Evolutionary conservation across 2,113 vertebrate genomes (phyloP).

Genomic region (Sialia sialis): DNA sequence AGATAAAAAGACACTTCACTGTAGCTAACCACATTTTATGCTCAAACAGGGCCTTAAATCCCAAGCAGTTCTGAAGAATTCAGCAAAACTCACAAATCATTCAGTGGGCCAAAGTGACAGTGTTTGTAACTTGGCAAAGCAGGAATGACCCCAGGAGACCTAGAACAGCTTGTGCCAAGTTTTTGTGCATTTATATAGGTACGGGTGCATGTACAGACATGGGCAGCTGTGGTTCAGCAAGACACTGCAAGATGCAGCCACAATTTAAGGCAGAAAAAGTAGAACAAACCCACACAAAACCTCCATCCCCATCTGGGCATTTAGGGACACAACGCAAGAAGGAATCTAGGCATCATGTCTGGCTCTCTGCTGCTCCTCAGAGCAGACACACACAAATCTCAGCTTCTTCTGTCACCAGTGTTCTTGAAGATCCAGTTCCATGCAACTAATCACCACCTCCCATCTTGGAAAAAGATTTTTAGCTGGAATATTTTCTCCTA

Average conservation of each 20-base stretch:
- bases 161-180: neutral
- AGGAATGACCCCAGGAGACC: neutral
- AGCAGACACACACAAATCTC: neutral
- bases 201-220: accelerated
- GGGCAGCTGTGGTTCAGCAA: neutral
- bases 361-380: neutral
- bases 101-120: neutral
- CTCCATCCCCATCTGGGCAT: neutral
- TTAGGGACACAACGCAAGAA: neutral
- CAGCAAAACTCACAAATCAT: neutral
- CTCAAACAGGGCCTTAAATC: neutral
- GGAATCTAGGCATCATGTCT: neutral
- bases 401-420: neutral
- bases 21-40: neutral
- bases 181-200: neutral
- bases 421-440: neutral
- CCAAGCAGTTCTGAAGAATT: neutral
- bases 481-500: neutral
- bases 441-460: neutral
- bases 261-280: neutral
- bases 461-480: neutral
- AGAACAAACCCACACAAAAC: neutral
- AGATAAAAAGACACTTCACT: constrained; percentile 15
- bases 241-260: neutral
- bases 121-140: neutral